Evolutionary conservation across 2,113 vertebrate genomes (phyloP), one percentile per base, ranked within the genome.

Genomic region (Synchiropus splendidus): DNA sequence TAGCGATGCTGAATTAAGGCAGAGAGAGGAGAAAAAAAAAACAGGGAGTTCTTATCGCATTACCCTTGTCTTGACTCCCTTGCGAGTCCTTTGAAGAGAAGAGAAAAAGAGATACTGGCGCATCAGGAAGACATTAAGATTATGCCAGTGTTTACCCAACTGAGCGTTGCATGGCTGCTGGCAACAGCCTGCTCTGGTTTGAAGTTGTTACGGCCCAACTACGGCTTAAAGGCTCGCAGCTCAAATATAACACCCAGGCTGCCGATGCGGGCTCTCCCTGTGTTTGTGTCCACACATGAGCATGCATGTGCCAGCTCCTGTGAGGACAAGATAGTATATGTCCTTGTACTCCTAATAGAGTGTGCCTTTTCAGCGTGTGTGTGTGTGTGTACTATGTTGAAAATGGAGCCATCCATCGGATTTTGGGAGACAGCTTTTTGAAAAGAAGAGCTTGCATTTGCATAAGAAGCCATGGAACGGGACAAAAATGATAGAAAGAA

Each of bases 381-480:
- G 12, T 37, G 41, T 43, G 38, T 48, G 55, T 36, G 58, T 67
- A 60, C 16, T 36, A 36, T 16, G 10, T 2, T 14, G 53, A 69
- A 79, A 80, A 81, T 77, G 77, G 77, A 81, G 77, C 75, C 75
- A 75, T 83, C 75, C 75, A 46, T 71, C 42, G 70, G 78, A 81
- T 83, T 81, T 80, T 61, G 57, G 58, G 36, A 66, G 77, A 80
- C 74, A 69, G 81, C 58, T 73, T 64, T 70, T 70, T 72, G 58
- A 77, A 76, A 73, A 77, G 67, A 38, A 64, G 57, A 49, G 66
- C 42, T 67, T 36, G 54, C 55, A 80, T 78, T 78, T 75, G 77
- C 81, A 81, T 78, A 78, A 77, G 64, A 43, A 32, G 65, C 50
- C 56, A 34, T 58, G 55, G 63, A 67, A 54, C 33, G 18, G 39